Base-by-base conservation (phyloP, 2,888 invertebrate species). In the Mesoligia furuncula region DNA sequence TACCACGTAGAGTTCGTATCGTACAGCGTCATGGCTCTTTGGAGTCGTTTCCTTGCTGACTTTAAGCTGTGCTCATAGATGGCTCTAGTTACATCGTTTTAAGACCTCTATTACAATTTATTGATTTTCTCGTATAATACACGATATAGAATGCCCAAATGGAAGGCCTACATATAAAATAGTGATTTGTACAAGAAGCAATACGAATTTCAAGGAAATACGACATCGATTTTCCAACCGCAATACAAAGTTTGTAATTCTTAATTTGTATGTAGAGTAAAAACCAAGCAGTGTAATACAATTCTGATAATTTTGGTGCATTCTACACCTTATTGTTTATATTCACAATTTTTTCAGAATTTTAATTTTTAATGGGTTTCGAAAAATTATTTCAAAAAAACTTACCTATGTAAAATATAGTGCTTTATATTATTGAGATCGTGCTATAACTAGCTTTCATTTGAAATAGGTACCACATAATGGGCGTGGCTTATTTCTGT, bases 11-110 rank as follows among this genome's bases (percentile, higher is more conserved):
- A 11, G 11, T 62, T 48, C 15, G 2, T 20, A 1, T 36, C 6
- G 45, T 73, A 77, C 84, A 91, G 84, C 90, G 90, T 90, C 90
- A 91, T 88, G 11, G 3, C 0, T 15, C 8, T 9, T n/a, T 11
- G 20, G 0, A 13, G 57, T 79, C 54, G 77, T 82, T 17, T 1
- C 0, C 4, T 27, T 17, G 1, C 0, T n/a, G 31, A 51, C 5
- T 69, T 27, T 0, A 0, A 5, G 9, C 15, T 36, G 20, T 15
- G 9, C 4, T 39, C 0, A 7, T 71, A 83, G 79, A 83, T 81
- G 79, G 17, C 77, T 24, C 15, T 48, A 54, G 9, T 13, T 20
- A 57, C 17, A 36, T 64, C 54, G 15, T 71, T 70, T 71, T 15
- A 24, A 24, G 17, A 31, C 36, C 15, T 5, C 6, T 31, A 27